Evolutionary conservation across 2,888 invertebrate genomes (phyloP).

Genomic region (Hofmannophila pseudospretella): DNA sequence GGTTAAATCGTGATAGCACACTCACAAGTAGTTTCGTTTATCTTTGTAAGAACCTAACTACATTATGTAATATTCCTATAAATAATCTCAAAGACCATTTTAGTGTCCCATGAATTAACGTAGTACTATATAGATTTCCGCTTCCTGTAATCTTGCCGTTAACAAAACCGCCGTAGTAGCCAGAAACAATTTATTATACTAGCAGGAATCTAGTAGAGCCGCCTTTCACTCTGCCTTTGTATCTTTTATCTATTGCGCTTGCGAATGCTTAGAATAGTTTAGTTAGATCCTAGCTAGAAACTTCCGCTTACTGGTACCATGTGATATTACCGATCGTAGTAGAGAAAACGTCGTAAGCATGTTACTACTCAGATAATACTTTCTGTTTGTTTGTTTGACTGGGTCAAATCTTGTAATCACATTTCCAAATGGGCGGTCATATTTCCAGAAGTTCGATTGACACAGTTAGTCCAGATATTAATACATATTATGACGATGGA

Average conservation of each 20-base stretch:
- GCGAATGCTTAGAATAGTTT: conserved; percentile 2
- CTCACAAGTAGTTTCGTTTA: no score
- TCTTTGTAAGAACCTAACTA: no score
- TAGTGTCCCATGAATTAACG: background rate
- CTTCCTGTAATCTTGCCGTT: conserved; percentile 4
- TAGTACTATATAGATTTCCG: conserved; percentile 1
- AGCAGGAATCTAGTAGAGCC: conserved; percentile 3
- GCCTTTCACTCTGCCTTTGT: conserved; percentile 9
- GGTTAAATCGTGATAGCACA: no score
- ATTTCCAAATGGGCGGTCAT: no score
- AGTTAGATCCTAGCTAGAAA: background rate
- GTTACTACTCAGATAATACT: no score
- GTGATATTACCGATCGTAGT: no score
- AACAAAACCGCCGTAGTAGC: conserved; percentile 1
- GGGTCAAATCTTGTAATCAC: no score
- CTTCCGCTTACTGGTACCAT: conserved; percentile 4
- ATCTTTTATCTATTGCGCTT: conserved; percentile 2
- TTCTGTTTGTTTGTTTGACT: no score
- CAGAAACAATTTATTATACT: background rate
- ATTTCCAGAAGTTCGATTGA: no score
- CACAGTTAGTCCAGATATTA: no score
- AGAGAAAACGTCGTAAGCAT: no score
- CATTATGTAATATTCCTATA: background rate
- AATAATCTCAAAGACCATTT: background rate
- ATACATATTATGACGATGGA: no score